Evolutionary conservation across 2,113 vertebrate genomes (phyloP).

Genomic region (Alethe castanea): DNA sequence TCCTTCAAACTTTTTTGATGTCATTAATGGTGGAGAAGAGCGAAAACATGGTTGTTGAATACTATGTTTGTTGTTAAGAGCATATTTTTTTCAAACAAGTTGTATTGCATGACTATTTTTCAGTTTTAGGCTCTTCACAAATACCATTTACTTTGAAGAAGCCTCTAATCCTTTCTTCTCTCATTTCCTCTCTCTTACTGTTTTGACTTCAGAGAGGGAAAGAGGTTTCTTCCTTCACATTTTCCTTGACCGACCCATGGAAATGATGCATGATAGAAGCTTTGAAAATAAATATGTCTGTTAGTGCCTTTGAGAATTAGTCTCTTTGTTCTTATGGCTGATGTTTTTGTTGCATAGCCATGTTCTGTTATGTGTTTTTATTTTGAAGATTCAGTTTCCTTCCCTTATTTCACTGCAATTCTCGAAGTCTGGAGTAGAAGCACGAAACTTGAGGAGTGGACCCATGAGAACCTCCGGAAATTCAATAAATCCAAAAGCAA

Average conservation of each 20-base stretch:
- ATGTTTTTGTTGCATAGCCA: background rate
- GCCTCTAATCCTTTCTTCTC: background rate
- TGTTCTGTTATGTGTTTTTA: background rate
- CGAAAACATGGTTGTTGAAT: background rate
- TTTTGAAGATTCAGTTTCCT: background rate
- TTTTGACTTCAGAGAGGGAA: background rate
- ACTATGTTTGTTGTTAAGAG: background rate
- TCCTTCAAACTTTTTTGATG: background rate
- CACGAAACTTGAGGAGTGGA: background rate
- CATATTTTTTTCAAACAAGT: background rate
- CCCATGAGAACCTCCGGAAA: background rate
- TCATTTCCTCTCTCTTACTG: background rate
- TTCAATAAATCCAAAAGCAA: background rate
- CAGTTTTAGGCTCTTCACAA: background rate
- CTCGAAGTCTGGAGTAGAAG: background rate
- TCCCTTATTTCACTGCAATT: background rate
- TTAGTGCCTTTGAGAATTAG: conserved; percentile 7
- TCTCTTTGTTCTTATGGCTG: background rate
- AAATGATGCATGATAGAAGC: background rate
- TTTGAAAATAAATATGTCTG: background rate
- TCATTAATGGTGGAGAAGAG: background rate
- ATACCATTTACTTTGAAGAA: background rate
- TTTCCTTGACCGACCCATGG: background rate
- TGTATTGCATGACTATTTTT: background rate
- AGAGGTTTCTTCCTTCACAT: background rate